phyloP scores from a whole-genome alignment of 2,113 vertebrate species.

The Dermatemys mawii region DNA sequence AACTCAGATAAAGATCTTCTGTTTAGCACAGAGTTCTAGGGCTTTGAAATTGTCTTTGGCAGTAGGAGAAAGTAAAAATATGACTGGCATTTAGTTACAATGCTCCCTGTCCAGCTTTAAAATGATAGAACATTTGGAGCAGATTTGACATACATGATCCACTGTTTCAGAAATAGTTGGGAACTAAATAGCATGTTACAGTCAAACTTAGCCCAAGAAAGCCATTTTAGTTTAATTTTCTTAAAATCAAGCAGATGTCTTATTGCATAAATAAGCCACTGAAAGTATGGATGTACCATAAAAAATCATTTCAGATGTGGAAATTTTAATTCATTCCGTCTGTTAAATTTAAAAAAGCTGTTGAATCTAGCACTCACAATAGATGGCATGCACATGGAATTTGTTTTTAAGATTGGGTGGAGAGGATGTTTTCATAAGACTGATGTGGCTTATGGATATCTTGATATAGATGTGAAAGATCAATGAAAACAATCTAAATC shows the following conservation, averaged over 20 bases:
- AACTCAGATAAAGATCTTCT: background rate
- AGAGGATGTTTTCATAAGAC: background rate
- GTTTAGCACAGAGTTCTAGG: background rate
- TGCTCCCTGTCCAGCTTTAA: background rate
- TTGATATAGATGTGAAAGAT: background rate
- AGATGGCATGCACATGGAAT: background rate
- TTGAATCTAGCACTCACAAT: background rate
- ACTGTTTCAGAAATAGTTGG: background rate
- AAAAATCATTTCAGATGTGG: background rate
- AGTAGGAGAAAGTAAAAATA: background rate
- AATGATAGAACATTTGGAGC: background rate
- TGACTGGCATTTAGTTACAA: background rate
- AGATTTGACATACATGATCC: background rate
- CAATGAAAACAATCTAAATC: background rate
- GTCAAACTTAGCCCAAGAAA: background rate
- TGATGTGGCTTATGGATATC: background rate
- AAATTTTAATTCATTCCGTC: background rate
- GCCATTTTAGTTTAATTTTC: background rate
- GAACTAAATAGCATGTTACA: background rate
- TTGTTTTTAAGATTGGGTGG: background rate
- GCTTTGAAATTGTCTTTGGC: background rate
- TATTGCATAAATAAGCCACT: no score
- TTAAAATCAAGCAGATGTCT: background rate
- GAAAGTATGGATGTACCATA: background rate
- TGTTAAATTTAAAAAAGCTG: background rate